Conservation (phyloP, 1,140 invertebrate genomes). For the Cherax quadricarinatus region DNA sequence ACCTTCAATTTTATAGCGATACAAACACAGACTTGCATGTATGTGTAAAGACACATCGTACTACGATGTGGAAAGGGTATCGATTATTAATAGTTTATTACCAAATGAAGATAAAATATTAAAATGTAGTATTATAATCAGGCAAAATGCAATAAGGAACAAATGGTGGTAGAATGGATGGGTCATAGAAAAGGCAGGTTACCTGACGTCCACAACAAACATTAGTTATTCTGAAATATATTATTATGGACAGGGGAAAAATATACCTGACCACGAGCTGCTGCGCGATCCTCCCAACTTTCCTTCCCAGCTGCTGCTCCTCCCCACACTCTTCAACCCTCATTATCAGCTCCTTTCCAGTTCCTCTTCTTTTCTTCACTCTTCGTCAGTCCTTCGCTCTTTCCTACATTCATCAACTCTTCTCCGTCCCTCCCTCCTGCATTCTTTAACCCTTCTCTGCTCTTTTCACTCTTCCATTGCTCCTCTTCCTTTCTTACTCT, state of each 20-base stretch:
- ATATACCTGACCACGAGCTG: not conserved
- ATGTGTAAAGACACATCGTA: too few relatives aligned
- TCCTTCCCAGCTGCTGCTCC: not conserved
- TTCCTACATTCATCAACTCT: not conserved
- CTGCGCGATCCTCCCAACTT: too few relatives aligned
- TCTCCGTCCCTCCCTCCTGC: not conserved
- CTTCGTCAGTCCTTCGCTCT: not conserved
- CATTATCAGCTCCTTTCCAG: not conserved
- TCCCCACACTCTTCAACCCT: not conserved
- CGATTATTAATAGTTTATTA: too few relatives aligned
- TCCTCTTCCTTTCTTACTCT: not conserved
- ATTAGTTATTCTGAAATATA: constrained; percentile 27
- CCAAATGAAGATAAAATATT: too few relatives aligned
- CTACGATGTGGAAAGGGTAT: too few relatives aligned
- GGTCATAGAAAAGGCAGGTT: not conserved
- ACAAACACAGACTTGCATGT: not conserved
- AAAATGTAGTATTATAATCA: too few relatives aligned
- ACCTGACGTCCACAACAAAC: constrained; percentile 20
- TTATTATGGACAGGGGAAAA: not conserved
- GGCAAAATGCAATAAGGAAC: too few relatives aligned
- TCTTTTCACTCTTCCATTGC: not conserved
- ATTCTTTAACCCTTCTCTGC: not conserved
- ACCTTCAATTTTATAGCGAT: not conserved
- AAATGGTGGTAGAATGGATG: too few relatives aligned
- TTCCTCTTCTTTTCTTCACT: not conserved